These are phyloP conservation scores for Anniella stebbinsi DNA, from an alignment of 2,797 vertebrate species.

Conservation along the genomic window DNA sequence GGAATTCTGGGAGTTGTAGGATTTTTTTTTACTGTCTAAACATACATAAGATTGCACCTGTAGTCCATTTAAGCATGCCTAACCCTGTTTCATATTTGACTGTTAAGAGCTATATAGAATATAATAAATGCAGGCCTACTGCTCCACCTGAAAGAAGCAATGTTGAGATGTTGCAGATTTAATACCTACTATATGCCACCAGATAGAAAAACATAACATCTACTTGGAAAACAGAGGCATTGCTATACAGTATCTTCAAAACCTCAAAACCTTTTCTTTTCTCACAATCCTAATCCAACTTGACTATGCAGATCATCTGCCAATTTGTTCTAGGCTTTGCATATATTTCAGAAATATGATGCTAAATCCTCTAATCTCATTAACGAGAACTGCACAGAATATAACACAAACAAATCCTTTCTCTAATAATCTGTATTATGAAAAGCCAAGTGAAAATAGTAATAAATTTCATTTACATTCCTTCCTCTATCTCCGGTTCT, in stretches of 20 bases:
- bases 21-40: too few species aligned
- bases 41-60: too few species aligned
- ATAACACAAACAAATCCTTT: slow-evolving; percentile 47
- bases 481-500: neutral
- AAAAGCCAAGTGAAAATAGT: slow-evolving; percentile 53
- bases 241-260: slow-evolving; percentile 3
- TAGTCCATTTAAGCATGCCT: neutral
- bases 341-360: slow-evolving; percentile 41
- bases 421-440: slow-evolving; percentile 36
- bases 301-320: slow-evolving; percentile 45
- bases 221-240: slow-evolving; percentile 29
- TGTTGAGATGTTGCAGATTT: slow-evolving; percentile 3
- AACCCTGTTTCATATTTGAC: neutral
- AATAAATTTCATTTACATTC: slow-evolving; percentile 5
- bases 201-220: slow-evolving; percentile 41
- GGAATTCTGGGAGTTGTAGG: too few species aligned
- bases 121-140: neutral
- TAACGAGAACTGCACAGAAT: slow-evolving; percentile 47
- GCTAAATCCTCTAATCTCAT: slow-evolving; percentile 58
- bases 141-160: neutral
- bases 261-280: slow-evolving; percentile 11
- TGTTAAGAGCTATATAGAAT: neutral
- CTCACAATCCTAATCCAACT: slow-evolving; percentile 20
- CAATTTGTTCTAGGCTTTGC: slow-evolving; percentile 54
- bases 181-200: neutral